A percentile compares a stretch with the other conserved stretches of the same genome.
phyloP scores from a whole-genome alignment of 1,140 invertebrate genomes.

The Caenorhabditis remanei region DNA sequence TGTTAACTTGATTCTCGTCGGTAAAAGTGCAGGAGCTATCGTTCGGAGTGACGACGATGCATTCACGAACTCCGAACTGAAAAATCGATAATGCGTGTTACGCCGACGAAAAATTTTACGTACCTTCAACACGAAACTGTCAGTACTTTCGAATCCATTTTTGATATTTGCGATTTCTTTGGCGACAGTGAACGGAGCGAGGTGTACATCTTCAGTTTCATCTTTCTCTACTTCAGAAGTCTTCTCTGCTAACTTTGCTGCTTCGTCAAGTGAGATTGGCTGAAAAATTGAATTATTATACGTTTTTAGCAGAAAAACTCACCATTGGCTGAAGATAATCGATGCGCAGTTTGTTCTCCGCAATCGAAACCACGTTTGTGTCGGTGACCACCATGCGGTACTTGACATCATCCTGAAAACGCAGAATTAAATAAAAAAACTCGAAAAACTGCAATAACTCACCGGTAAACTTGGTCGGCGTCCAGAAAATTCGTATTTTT shows the following conservation, averaged over 20 bases:
- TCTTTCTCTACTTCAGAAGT: neutral
- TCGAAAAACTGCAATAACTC: neutral
- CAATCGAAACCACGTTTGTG: conserved; percentile 32
- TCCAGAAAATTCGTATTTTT: conserved; percentile 36
- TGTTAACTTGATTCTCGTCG: conserved; percentile 41
- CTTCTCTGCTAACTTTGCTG: neutral
- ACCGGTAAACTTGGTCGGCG: conserved; percentile 21
- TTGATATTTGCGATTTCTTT: conserved; percentile 13
- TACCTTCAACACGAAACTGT: conserved; percentile 35
- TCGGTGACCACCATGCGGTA: conserved; percentile 11
- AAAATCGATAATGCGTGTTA: neutral
- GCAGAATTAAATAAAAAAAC: neutral
- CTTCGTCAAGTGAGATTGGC: neutral
- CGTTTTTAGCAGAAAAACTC: neutral
- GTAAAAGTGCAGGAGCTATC: neutral
- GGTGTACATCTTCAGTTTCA: neutral
- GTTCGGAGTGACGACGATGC: conserved; percentile 17
- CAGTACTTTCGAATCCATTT: conserved; percentile 22
- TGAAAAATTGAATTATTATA: neutral
- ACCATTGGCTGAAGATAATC: conserved; percentile 1
- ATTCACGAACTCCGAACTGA: conserved; percentile 40
- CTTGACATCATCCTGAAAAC: conserved; percentile 36
- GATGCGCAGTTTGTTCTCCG: neutral
- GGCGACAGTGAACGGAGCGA: conserved; percentile 16
- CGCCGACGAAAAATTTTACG: neutral